Conservation (phyloP, 2,113 vertebrate species). For the Archilochus colubris region DNA sequence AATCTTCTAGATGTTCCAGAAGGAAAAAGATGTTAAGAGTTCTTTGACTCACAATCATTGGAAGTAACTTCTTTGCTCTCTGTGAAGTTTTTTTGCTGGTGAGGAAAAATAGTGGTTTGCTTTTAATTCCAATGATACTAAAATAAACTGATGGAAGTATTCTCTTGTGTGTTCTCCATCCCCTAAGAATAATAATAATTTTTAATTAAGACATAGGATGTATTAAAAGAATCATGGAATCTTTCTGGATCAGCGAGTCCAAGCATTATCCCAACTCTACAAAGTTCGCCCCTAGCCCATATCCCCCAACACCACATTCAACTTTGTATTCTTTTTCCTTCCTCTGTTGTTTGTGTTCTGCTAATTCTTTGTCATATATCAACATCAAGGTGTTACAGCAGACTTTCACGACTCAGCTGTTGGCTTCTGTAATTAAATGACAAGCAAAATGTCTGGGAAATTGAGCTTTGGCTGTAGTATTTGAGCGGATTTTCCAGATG, state of each 20-base stretch:
- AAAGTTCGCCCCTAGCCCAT: too few species aligned
- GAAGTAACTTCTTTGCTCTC: constrained; percentile 11
- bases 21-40: background rate
- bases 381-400: background rate
- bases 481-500: background rate
- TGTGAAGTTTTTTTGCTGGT: background rate
- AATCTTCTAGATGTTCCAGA: background rate
- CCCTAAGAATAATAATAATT: background rate
- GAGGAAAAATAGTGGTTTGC: background rate
- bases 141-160: background rate
- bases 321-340: background rate
- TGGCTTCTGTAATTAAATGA: background rate
- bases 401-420: background rate
- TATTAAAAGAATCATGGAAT: background rate
- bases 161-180: background rate
- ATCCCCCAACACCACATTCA: background rate
- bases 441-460: background rate
- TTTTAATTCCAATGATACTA: background rate
- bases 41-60: background rate
- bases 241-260: too few species aligned
- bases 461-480: background rate
- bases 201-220: background rate
- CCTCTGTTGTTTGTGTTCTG: background rate
- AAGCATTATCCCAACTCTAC: too few species aligned
- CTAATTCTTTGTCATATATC: background rate